Evolutionary conservation across 2,888 invertebrate genomes (phyloP).

Genomic region (Catocala sponsa): DNA sequence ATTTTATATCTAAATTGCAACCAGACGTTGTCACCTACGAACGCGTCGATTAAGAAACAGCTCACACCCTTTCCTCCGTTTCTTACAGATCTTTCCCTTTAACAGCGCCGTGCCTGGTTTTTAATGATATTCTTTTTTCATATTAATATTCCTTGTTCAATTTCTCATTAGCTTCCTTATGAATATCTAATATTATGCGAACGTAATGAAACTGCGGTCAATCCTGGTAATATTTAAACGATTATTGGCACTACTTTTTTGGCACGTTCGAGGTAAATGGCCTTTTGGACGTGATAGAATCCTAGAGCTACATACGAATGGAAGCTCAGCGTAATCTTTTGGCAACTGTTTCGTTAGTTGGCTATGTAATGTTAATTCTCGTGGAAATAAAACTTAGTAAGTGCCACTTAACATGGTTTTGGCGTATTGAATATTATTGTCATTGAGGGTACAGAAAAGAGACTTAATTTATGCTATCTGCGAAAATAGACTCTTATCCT

Average conservation of each 20-base stretch:
- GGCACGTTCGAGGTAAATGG: conserved; percentile 45
- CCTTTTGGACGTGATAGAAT: conserved; percentile 42
- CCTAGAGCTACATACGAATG: conserved; percentile 23
- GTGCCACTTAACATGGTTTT: conserved; percentile 5
- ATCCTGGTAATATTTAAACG: conserved; percentile 22
- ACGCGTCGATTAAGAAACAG: too few relatives aligned
- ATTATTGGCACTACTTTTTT: conserved; percentile 45
- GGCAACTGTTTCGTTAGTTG: conserved; percentile 35
- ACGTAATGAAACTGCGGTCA: conserved; percentile 26
- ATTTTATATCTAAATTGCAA: too few relatives aligned
- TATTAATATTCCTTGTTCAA: too few relatives aligned
- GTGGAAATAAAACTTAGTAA: not conserved
- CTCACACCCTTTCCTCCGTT: too few relatives aligned
- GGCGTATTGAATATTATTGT: conserved; percentile 22
- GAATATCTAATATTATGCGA: not conserved
- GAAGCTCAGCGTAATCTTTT: conserved; percentile 33
- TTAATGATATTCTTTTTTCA: too few relatives aligned
- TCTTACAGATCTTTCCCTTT: too few relatives aligned
- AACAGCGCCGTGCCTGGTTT: too few relatives aligned
- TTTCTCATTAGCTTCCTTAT: too few relatives aligned
- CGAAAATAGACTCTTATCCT: too few relatives aligned
- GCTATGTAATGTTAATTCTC: conserved; percentile 26
- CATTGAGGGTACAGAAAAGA: not conserved
- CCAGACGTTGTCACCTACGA: too few relatives aligned
- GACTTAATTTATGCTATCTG: not conserved